Evolutionary conservation across 2,888 invertebrate species (phyloP).

Genomic region (Phyto melanocephala): DNA sequence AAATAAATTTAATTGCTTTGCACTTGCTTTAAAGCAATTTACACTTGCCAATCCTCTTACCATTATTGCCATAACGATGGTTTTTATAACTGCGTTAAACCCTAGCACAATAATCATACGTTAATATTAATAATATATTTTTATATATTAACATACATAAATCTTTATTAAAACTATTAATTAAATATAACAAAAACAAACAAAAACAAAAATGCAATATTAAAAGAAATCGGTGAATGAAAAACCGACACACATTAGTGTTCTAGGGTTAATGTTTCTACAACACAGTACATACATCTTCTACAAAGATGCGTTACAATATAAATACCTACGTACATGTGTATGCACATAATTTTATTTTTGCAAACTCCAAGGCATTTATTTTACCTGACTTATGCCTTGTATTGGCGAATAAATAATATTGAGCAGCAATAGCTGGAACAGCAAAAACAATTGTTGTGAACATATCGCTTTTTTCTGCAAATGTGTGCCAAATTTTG

Average conservation of each 20-base stretch:
- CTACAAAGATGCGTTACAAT: background rate
- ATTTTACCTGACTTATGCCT: conserved; percentile 37
- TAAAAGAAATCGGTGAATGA: too few species aligned
- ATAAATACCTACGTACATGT: background rate
- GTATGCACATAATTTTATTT: background rate
- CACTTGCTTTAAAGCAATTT: too few species aligned
- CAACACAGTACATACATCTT: background rate
- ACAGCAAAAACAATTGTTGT: background rate
- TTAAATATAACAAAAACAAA: too few species aligned
- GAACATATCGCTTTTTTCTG: background rate
- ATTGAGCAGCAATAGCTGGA: background rate
- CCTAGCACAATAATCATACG: too few species aligned
- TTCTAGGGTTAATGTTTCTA: conserved; percentile 32
- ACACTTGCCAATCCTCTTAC: background rate
- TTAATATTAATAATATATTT: too few species aligned
- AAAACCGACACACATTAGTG: too few species aligned
- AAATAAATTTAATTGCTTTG: too few species aligned
- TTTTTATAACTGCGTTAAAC: background rate
- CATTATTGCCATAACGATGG: background rate
- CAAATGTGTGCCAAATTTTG: conserved; percentile 41
- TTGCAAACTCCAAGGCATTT: conserved; percentile 1
- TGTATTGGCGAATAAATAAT: conserved; percentile 12
- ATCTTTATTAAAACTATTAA: too few species aligned
- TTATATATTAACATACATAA: too few species aligned
- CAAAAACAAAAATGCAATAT: too few species aligned